These are phyloP conservation scores for Zoanthus sociatus DNA, from an alignment of 92 coral and sea anemone genomes.

Conservation along the genomic window DNA sequence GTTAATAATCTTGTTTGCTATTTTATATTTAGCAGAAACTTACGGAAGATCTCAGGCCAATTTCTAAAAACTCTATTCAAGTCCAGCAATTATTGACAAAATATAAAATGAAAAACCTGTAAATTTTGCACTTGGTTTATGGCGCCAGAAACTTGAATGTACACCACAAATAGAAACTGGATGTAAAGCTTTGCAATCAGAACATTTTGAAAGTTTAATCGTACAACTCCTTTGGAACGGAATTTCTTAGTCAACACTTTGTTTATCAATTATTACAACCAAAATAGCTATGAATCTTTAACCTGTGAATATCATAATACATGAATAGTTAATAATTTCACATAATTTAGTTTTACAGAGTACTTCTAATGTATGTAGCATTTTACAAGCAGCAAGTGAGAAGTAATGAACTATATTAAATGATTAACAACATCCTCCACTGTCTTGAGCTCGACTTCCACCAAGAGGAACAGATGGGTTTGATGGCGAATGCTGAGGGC, in stretches of 20 bases:
- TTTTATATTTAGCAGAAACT: background rate
- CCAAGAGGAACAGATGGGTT: slow-evolving; percentile 95
- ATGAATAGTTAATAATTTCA: slow-evolving; percentile 34
- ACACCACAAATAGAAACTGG: background rate
- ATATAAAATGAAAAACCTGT: slow-evolving; percentile 26
- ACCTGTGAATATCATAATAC: slow-evolving; percentile 32
- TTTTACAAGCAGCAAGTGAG: slow-evolving; percentile 10
- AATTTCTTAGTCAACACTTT: background rate
- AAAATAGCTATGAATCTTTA: slow-evolving; percentile 17
- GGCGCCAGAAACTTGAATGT: background rate
- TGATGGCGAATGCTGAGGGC: slow-evolving; percentile 99
- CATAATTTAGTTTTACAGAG: slow-evolving; percentile 40
- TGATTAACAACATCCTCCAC: slow-evolving; percentile 94
- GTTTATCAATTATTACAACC: slow-evolving; percentile 17
- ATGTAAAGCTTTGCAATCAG: background rate
- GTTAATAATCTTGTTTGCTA: background rate
- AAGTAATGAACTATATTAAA: slow-evolving; percentile 21
- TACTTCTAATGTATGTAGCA: slow-evolving; percentile 29
- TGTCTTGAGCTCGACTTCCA: slow-evolving; percentile 95
- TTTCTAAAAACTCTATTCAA: slow-evolving; percentile 10
- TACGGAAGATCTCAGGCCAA: background rate
- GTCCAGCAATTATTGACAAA: background rate
- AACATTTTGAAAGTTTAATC: background rate
- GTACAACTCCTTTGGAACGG: background rate
- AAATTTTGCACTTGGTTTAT: background rate